Conservation (phyloP, 1,140 invertebrate species). For the Drosophila persimilis region DNA sequence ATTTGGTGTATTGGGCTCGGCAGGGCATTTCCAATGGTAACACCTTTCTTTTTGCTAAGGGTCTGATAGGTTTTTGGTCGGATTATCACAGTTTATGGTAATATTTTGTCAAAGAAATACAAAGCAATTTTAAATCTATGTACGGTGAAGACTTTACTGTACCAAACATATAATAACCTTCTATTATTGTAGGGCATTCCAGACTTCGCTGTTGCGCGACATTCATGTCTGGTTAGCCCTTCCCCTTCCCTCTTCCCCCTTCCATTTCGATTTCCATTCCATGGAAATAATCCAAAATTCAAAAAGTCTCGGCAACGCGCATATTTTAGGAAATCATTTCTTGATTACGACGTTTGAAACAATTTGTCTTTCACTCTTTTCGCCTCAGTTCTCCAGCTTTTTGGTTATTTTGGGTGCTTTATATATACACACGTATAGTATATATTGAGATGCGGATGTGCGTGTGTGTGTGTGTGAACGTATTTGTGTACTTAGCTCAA, state of each 20-base stretch:
- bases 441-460: slow-evolving; percentile 4
- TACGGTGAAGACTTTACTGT: neutral
- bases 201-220: slow-evolving; percentile 11
- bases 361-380: slow-evolving; percentile 80
- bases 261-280: slow-evolving; percentile 15
- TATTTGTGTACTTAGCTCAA: slow-evolving; percentile 66
- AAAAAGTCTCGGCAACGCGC: slow-evolving; percentile 39
- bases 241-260: no score
- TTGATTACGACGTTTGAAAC: slow-evolving; percentile 81
- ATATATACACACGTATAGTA: slow-evolving; percentile 27
- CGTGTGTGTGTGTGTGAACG: slow-evolving; percentile 13
- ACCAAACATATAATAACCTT: no score
- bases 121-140: neutral
- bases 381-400: slow-evolving; percentile 65
- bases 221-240: neutral
- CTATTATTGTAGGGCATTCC: slow-evolving; percentile 35
- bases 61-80: neutral
- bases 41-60: no score
- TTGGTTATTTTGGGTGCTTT: slow-evolving; percentile 57
- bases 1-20: neutral
- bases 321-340: slow-evolving; percentile 78
- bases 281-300: slow-evolving; percentile 78
- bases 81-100: neutral
- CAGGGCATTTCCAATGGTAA: no score
- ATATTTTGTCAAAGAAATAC: neutral